phyloP scores from a whole-genome alignment of 2,113 vertebrate species.

The Halichoeres trimaculatus region DNA sequence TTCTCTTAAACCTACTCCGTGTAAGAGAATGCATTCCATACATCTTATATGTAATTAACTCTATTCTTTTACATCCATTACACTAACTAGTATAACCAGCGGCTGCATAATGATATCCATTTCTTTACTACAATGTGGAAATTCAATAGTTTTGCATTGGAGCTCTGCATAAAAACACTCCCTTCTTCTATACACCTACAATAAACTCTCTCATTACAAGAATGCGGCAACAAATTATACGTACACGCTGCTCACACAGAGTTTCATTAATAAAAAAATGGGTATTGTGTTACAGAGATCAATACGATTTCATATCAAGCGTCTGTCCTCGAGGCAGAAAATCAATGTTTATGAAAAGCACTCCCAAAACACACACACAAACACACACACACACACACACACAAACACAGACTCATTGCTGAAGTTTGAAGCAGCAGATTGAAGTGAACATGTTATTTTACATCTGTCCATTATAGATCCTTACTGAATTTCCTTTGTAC shows the following conservation, averaged over 20 bases:
- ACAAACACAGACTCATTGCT: slow-evolving; percentile 12
- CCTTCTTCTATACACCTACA: not conserved
- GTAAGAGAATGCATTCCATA: not conserved
- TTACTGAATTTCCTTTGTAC: not conserved
- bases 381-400: slow-evolving; percentile 6
- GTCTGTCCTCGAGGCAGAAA: slow-evolving; percentile 73
- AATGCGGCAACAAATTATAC: slow-evolving; percentile 49
- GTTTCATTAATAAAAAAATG: slow-evolving; percentile 73
- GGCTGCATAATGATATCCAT: too few species aligned
- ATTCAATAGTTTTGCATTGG: not conserved
- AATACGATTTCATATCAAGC: slow-evolving; percentile 77
- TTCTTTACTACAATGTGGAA: too few species aligned
- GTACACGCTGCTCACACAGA: slow-evolving; percentile 56
- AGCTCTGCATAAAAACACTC: not conserved
- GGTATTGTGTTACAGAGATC: slow-evolving; percentile 77
- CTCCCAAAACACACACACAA: slow-evolving; percentile 3
- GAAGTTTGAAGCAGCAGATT: slow-evolving; percentile 11
- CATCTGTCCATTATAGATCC: slow-evolving; percentile 5
- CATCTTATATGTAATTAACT: slow-evolving; percentile 8
- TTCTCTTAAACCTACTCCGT: not conserved
- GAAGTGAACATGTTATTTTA: slow-evolving; percentile 28
- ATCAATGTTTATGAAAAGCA: slow-evolving; percentile 77
- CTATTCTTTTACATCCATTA: not conserved
- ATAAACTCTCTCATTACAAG: not conserved
- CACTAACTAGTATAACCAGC: too few species aligned